These are phyloP conservation scores for Papilio gigon DNA, from an alignment of 2,888 invertebrate genomes.

Conservation along the genomic window DNA sequence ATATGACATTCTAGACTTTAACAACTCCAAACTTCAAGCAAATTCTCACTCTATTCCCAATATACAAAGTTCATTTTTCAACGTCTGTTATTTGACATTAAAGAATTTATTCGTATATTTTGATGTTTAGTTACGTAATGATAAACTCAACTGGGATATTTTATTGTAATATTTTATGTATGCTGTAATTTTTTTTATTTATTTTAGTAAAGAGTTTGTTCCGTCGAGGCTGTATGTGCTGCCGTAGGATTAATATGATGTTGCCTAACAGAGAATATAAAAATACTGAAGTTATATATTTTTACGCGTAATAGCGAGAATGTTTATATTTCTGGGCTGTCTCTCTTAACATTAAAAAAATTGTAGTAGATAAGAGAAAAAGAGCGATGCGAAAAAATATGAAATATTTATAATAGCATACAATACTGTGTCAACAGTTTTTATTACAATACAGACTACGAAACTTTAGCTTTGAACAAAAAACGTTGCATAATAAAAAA, in stretches of 20 bases:
- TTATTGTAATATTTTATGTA: background rate
- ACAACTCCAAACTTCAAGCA: background rate
- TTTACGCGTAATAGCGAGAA: no score
- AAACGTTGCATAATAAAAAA: background rate
- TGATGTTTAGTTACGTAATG: conserved; percentile 7
- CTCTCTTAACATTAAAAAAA: background rate
- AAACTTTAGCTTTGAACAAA: background rate
- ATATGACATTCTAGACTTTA: background rate
- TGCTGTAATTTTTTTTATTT: background rate
- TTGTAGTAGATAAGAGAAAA: background rate
- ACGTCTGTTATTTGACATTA: background rate
- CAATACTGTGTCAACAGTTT: background rate
- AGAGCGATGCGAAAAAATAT: background rate
- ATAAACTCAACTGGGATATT: conserved; percentile 4
- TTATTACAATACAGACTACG: background rate
- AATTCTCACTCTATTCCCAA: background rate
- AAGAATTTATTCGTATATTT: background rate
- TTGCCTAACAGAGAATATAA: no score
- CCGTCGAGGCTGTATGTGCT: background rate
- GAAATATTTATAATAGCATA: background rate
- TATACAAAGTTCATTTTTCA: background rate
- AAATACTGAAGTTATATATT: no score
- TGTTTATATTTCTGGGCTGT: no score
- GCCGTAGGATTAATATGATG: background rate
- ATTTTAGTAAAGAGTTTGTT: conserved; percentile 1